Conservation (phyloP, 2,113 vertebrate genomes). For the Gavialis gangeticus region DNA sequence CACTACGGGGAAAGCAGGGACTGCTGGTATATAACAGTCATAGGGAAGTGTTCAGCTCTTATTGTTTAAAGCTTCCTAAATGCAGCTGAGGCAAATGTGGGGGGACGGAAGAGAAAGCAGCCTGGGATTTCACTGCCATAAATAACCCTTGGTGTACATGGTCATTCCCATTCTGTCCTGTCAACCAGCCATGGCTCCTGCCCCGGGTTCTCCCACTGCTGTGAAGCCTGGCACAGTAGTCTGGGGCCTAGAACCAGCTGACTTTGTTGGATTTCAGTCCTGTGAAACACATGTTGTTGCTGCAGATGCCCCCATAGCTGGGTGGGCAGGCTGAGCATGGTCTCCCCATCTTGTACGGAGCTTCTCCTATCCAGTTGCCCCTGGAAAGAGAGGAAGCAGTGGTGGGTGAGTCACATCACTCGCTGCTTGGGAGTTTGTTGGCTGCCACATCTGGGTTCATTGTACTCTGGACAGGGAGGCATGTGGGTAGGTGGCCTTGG, state of each 20-base stretch:
- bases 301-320: constrained; percentile 85
- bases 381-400: constrained; percentile 77
- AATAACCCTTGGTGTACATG: constrained; percentile 18
- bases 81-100: neutral
- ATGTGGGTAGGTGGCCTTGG: rapidly evolving
- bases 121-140: neutral
- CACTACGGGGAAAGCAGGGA: constrained; percentile 2
- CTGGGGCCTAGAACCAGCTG: constrained; percentile 64
- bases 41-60: rapidly evolving
- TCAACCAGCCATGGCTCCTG: no score
- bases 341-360: constrained; percentile 85
- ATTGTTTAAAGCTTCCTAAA: neutral
- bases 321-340: constrained; percentile 90
- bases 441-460: no score
- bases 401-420: neutral
- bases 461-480: neutral
- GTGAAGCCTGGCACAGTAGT: no score
- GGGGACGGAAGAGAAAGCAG: neutral
- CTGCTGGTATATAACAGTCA: neutral
- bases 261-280: constrained; percentile 79
- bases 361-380: constrained; percentile 92
- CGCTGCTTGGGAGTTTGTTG: no score
- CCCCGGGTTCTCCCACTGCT: neutral
- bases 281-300: constrained; percentile 87
- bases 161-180: neutral